A percentile compares a stretch with the other conserved stretches of the same genome.
Conservation (phyloP, 2,888 invertebrate genomes). For the Plagodis dolabraria region DNA sequence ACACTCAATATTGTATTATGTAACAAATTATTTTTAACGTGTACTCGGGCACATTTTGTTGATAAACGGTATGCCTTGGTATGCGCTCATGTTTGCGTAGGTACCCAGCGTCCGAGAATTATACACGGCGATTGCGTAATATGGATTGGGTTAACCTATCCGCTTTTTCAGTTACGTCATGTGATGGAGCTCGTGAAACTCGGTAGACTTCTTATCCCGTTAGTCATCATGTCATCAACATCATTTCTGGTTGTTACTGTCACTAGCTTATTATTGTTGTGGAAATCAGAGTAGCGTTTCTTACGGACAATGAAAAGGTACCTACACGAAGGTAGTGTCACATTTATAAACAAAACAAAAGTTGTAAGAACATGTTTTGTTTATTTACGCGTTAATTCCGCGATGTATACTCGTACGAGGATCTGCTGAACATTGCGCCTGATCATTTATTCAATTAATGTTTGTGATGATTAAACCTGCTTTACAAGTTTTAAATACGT, state of each 20-base stretch:
- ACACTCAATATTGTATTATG: constrained; percentile 8
- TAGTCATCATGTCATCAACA: constrained; percentile 9
- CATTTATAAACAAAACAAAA: constrained; percentile 23
- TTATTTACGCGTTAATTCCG: constrained; percentile 11
- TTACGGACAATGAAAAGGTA: constrained; percentile 8
- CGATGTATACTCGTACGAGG: background rate
- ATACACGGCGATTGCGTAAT: constrained; percentile 22
- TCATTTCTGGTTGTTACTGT: background rate
- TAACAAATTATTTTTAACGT: constrained; percentile 31
- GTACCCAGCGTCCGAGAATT: background rate
- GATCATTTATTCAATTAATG: background rate
- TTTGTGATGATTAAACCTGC: constrained; percentile 8
- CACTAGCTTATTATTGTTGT: constrained; percentile 6
- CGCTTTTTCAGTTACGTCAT: constrained; percentile 13
- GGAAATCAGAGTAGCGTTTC: background rate
- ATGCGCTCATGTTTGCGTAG: constrained; percentile 1
- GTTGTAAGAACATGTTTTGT: constrained; percentile 10
- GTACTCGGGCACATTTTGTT: constrained; percentile 21
- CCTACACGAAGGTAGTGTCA: constrained; percentile 8
- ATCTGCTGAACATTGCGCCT: too few relatives aligned
- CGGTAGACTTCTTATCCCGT: constrained; percentile 1
- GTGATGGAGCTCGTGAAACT: constrained; percentile 7
- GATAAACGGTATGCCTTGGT: constrained; percentile 14
- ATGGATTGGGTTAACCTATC: constrained; percentile 9
- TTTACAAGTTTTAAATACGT: background rate